A percentile compares a stretch with the other conserved stretches of the same genome.
Conservation (phyloP, 2,888 invertebrate species). For the Stenoptilia bipunctidactyla region DNA sequence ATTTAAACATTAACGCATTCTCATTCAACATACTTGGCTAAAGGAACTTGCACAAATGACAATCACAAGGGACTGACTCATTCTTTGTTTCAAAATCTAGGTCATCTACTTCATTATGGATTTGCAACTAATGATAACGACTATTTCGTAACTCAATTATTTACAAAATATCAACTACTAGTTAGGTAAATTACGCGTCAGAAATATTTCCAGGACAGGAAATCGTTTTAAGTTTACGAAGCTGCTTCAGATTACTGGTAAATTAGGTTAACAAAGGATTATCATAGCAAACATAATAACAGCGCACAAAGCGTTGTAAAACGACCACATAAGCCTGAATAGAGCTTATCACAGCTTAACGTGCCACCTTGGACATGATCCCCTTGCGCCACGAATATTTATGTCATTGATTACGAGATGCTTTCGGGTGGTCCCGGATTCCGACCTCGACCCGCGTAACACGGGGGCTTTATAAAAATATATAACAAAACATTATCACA, state of each 20-base stretch:
- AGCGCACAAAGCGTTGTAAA: constrained; percentile 25
- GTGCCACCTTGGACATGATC: constrained; percentile 40
- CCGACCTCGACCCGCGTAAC: neutral
- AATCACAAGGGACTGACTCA: constrained; percentile 35
- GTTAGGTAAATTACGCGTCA: too few relatives aligned
- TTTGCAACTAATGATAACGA: constrained; percentile 39
- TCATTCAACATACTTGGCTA: neutral
- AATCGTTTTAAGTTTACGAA: neutral
- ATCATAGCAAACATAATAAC: too few relatives aligned
- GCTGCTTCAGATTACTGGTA: too few relatives aligned
- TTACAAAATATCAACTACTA: neutral
- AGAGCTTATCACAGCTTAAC: constrained; percentile 44
- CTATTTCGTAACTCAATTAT: constrained; percentile 17
- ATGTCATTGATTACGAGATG: constrained; percentile 36
- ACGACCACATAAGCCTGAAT: constrained; percentile 30
- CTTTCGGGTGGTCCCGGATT: constrained; percentile 49
- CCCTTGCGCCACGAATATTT: constrained; percentile 55
- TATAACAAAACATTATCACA: constrained; percentile 45
- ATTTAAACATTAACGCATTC: neutral
- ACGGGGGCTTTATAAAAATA: constrained; percentile 12
- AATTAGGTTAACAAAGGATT: too few relatives aligned
- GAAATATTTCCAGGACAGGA: too few relatives aligned
- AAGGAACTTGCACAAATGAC: constrained; percentile 22
- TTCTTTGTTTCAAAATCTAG: constrained; percentile 51
- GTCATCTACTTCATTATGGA: constrained; percentile 43